Evolutionary conservation across 2,888 invertebrate species (phyloP).

Genomic region (Andricus quercusramuli): DNA sequence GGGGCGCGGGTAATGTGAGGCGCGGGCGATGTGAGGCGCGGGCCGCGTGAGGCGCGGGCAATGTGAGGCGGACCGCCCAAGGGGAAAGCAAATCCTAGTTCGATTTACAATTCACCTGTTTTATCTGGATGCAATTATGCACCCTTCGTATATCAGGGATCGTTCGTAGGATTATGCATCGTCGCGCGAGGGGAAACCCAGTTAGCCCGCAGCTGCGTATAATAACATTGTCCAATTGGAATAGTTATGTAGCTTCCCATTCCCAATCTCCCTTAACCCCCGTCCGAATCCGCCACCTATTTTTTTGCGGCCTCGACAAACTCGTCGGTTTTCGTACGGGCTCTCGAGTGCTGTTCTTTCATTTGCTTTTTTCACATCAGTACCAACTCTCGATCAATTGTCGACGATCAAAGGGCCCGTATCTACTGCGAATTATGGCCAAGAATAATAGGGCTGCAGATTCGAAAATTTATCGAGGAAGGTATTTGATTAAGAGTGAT

Average conservation of each 20-base stretch:
- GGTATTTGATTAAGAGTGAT: constrained; percentile 32
- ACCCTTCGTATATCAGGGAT: constrained; percentile 66
- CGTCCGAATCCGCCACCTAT: not conserved
- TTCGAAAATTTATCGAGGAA: constrained; percentile 32
- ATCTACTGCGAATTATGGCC: constrained; percentile 29
- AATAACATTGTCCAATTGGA: constrained; percentile 40
- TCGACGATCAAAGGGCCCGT: constrained; percentile 35
- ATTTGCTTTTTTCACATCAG: constrained; percentile 35
- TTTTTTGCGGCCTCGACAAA: constrained; percentile 36
- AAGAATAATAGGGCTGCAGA: constrained; percentile 27
- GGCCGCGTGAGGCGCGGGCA: no score
- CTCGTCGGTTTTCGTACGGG: constrained; percentile 36
- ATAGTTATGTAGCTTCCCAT: constrained; percentile 35
- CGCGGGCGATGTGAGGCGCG: constrained; percentile 24
- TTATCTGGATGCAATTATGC: constrained; percentile 76
- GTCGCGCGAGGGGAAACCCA: constrained; percentile 28
- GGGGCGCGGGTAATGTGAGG: no score
- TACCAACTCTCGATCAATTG: constrained; percentile 34
- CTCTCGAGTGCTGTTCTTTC: constrained; percentile 37
- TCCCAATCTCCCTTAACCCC: not conserved
- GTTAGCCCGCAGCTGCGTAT: constrained; percentile 42
- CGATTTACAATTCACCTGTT: constrained; percentile 74
- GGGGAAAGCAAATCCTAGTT: constrained; percentile 65
- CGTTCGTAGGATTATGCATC: constrained; percentile 67
- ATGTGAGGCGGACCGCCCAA: constrained; percentile 32